Base-by-base conservation (phyloP, 2,113 vertebrate genomes). In the Gallinago media region DNA sequence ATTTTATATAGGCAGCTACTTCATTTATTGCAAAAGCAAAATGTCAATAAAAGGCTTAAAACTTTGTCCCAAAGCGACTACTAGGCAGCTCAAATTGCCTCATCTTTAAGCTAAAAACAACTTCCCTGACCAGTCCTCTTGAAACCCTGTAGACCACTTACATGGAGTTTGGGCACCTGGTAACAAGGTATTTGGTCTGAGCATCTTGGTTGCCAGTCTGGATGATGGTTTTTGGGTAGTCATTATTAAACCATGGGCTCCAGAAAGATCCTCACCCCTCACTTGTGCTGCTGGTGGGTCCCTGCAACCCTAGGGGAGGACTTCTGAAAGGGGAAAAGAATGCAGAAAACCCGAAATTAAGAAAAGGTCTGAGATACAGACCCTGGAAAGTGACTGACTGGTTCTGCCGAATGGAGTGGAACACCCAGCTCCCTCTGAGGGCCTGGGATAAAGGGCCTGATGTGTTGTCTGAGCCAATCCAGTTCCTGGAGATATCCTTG, bases 201-300 rank as follows among this genome's bases (percentile, higher is more conserved):
- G 17, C 26, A 46, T 85, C 77, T 96, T 79, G 62, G 70, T 93
- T 89, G 76, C 95, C 15, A 17, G 36, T 8, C 54, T 84, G 58
- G n/a, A 91, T 16, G 2, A 88, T 46, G 16, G 4, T 82, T 97
- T 88, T 85, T 88, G 44, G 16, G 55, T 75, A 61, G 49, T 84
- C 71, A 40, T 91, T 72, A 85, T 70, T 18, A 93, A 38, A 42
- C 25, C 8, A n/a, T 29, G 23, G 38, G 25, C 49, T 76, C 67
- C 54, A 34, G 40, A 76, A 83, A 59, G 10, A 52, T 76, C 38
- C n/a, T 47, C 12, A 46, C 2, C 7, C 40, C n/a, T 74, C 3
- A 0, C 14, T 22, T 76, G 27, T 36, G 20, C 9, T 38, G 22
- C 12, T 65, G 4, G 4, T 67, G 17, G 5, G 17, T 67, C 8